phyloP scores from a whole-genome alignment of 2,113 vertebrate species.

The Ptychochromis oligacanthus region DNA sequence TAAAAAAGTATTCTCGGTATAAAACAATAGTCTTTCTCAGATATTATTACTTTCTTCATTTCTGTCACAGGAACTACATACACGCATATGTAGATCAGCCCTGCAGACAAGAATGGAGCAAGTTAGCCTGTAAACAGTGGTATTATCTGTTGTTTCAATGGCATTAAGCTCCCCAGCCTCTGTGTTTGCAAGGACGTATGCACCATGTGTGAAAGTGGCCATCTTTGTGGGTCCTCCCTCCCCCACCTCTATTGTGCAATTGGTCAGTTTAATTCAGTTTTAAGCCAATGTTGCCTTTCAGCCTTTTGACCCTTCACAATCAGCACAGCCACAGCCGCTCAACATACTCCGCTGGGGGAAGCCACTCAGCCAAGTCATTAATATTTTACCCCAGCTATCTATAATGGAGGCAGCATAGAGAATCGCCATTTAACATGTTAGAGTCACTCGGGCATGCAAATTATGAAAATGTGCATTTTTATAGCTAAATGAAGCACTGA shows the following conservation, averaged over 20 bases:
- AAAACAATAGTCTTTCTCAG: constrained; percentile 15
- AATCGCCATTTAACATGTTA: constrained; percentile 18
- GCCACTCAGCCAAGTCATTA: neutral
- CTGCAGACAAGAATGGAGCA: constrained; percentile 2
- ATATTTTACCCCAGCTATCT: constrained; percentile 9
- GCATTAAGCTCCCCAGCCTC: neutral
- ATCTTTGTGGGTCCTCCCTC: neutral
- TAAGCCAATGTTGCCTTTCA: constrained; percentile 19
- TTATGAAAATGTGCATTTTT: neutral
- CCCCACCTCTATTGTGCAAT: neutral
- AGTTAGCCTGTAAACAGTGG: neutral
- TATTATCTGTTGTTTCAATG: neutral
- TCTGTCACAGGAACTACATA: neutral
- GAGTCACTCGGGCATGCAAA: neutral
- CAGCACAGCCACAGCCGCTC: neutral
- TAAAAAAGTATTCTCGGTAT: neutral
- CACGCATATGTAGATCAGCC: neutral
- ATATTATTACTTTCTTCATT: constrained; percentile 1
- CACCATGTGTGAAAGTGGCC: neutral
- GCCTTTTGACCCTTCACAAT: constrained; percentile 15
- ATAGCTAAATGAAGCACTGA: neutral
- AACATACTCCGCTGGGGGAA: neutral
- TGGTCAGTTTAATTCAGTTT: constrained; percentile 22
- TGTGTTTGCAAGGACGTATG: neutral
- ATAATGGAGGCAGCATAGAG: constrained; percentile 34